Evolutionary conservation across 2,113 vertebrate genomes (phyloP).

Genomic region (Rhizomys pruinosus): DNA sequence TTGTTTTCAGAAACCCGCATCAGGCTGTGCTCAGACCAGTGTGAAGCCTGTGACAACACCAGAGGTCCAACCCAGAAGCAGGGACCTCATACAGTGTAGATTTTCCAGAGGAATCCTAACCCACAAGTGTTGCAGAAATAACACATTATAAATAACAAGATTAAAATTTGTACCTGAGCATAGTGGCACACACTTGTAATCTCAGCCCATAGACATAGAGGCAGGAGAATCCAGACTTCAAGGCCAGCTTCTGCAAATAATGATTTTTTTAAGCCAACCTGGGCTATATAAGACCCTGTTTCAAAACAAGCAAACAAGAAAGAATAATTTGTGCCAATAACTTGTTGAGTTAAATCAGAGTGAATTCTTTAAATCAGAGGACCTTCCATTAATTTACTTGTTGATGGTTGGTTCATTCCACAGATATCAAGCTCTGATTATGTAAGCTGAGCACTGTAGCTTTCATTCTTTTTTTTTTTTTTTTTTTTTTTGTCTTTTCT

Average conservation of each 20-base stretch:
- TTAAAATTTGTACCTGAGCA: not conserved
- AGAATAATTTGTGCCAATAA: not conserved
- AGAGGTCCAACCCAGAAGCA: not conserved
- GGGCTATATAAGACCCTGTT: not conserved
- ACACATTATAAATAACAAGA: not conserved
- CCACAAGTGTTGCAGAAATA: conserved; percentile 2
- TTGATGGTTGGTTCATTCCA: not conserved
- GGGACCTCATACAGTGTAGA: not conserved
- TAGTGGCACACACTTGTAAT: not conserved
- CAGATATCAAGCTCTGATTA: not conserved
- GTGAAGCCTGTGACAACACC: not conserved
- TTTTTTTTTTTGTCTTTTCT: too few species aligned
- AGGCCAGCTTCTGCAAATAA: not conserved
- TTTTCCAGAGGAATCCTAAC: not conserved
- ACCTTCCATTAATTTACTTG: not conserved
- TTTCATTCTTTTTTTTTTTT: too few species aligned
- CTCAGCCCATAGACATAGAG: not conserved
- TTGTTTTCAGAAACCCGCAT: not conserved
- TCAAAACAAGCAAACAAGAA: not conserved
- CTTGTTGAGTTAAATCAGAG: not conserved
- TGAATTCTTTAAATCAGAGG: not conserved
- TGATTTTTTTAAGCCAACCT: not conserved
- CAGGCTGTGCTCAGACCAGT: not conserved
- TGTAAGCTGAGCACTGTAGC: not conserved
- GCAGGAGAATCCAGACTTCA: not conserved